Conservation (phyloP, 2,797 vertebrate genomes). For the Busarellus nigricollis region DNA sequence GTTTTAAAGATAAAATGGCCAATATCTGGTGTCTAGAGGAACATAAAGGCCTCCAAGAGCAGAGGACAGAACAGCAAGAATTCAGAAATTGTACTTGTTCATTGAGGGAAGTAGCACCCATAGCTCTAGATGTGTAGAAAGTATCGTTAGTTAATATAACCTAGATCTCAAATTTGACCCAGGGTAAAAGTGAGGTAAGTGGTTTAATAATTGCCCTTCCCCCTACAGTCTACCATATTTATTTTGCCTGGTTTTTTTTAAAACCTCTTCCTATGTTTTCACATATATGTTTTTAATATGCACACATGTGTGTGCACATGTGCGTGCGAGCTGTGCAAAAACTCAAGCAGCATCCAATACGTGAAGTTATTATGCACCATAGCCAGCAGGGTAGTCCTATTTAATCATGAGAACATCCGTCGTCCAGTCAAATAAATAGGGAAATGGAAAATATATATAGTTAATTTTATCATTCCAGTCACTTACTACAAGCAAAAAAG, state of each 20-base stretch:
- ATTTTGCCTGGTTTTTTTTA: background rate
- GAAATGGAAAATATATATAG: background rate
- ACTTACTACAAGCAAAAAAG: background rate
- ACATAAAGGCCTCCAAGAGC: background rate
- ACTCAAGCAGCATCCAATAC: background rate
- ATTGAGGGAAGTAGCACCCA: background rate
- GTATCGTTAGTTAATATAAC: background rate
- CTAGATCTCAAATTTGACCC: background rate
- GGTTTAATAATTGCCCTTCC: background rate
- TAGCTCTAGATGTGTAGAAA: background rate
- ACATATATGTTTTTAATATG: background rate
- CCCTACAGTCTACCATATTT: background rate
- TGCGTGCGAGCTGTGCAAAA: background rate
- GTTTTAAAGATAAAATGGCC: background rate
- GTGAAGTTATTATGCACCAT: background rate
- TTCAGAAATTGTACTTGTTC: background rate
- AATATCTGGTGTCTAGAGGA: background rate
- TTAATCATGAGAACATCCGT: background rate
- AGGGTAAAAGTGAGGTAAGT: background rate
- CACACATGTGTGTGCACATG: rapidly evolving
- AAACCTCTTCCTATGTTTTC: background rate
- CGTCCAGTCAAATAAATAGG: background rate
- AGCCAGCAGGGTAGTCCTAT: background rate
- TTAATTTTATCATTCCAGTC: background rate
- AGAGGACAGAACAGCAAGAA: background rate